Evolutionary conservation across 1,140 invertebrate genomes (phyloP).

Genomic region (Rhyzopertha dominica): DNA sequence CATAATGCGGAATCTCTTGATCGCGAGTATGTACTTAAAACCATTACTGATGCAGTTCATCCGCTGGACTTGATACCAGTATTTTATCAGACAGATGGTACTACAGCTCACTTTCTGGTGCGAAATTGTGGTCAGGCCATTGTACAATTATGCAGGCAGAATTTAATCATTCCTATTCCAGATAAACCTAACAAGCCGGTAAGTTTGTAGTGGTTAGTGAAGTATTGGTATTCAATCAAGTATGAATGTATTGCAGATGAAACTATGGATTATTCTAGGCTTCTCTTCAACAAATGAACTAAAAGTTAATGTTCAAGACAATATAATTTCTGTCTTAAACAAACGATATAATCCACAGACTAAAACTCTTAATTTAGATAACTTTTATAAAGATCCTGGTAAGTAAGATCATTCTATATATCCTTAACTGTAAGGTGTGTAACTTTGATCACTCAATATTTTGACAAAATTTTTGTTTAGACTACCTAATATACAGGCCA

Average conservation of each 20-base stretch:
- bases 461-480: too few species aligned
- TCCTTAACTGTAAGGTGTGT: too few species aligned
- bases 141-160: slow-evolving; percentile 47
- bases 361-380: slow-evolving; percentile 45
- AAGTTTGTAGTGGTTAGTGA: slow-evolving; percentile 6
- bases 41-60: slow-evolving; percentile 47
- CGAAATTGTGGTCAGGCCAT: slow-evolving; percentile 50
- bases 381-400: slow-evolving; percentile 48
- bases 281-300: slow-evolving; percentile 47
- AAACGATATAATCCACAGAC: slow-evolving; percentile 41
- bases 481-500: too few species aligned
- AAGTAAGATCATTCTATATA: too few species aligned
- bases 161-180: slow-evolving; percentile 45
- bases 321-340: slow-evolving; percentile 43
- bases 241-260: slow-evolving; percentile 34
- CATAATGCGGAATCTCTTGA: slow-evolving; percentile 40
- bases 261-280: slow-evolving; percentile 46
- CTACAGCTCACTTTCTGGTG: slow-evolving; percentile 47
- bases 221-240: background rate
- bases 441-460: too few species aligned
- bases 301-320: slow-evolving; percentile 48
- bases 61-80: slow-evolving; percentile 52
- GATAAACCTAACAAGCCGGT: slow-evolving; percentile 33
- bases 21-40: slow-evolving; percentile 47
- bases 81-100: slow-evolving; percentile 42